Evolutionary conservation across 2,888 invertebrate genomes (phyloP).

Genomic region (Aquatica leii): DNA sequence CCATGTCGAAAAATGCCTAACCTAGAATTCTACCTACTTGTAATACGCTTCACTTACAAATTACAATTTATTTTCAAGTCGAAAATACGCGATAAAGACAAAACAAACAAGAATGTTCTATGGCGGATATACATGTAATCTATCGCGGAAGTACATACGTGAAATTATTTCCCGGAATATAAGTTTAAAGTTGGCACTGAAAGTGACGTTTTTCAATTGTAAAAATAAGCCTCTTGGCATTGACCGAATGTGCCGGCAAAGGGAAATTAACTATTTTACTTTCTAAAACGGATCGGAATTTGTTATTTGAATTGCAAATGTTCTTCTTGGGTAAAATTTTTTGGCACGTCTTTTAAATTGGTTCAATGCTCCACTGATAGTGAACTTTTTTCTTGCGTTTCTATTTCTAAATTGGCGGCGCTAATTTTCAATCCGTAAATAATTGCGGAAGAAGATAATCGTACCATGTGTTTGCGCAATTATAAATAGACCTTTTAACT

Average conservation of each 20-base stretch:
- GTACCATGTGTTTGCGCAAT: slow-evolving; percentile 1
- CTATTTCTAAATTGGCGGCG: too few relatives aligned
- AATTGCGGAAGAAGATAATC: slow-evolving; percentile 7
- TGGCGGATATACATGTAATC: not conserved
- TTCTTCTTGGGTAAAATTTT: not conserved
- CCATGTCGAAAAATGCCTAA: too few relatives aligned
- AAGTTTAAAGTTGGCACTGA: slow-evolving; percentile 4
- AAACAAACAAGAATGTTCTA: slow-evolving; percentile 2
- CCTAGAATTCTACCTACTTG: too few relatives aligned
- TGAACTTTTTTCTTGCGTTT: slow-evolving; percentile 2
- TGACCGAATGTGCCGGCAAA: slow-evolving; percentile 26
- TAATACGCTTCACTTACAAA: too few relatives aligned
- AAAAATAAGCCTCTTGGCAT: slow-evolving; percentile 19
- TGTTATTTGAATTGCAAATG: slow-evolving; percentile 14
- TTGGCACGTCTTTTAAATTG: not conserved
- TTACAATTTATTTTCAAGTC: too few relatives aligned
- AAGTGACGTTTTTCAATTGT: not conserved
- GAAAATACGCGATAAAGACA: not conserved
- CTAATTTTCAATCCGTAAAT: slow-evolving; percentile 2
- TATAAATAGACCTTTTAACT: slow-evolving; percentile 4
- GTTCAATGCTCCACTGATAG: slow-evolving; percentile 8
- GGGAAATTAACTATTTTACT: slow-evolving; percentile 23
- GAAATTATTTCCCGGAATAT: not conserved
- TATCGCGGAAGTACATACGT: not conserved
- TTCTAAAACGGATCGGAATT: slow-evolving; percentile 20